Base-by-base conservation (phyloP, 2,888 invertebrate species). In the Tuberolachnus salignus region DNA sequence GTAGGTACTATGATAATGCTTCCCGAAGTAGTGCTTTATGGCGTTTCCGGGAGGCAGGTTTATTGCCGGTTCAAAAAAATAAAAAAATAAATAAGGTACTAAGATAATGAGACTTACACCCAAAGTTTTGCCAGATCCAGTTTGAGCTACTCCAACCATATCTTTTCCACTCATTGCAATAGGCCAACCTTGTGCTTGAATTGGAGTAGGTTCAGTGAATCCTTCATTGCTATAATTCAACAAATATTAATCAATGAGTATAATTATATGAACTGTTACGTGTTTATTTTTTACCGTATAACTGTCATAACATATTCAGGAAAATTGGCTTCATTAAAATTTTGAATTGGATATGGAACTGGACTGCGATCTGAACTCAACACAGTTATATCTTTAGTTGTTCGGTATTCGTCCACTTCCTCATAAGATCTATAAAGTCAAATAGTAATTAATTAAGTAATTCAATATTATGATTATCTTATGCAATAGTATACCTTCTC, bases 131-230 rank as follows among this genome's bases (percentile, higher is more conserved):
- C 95, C 95, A 21, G 94, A 95, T 51, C 95, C 95, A 21, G 95
- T 96, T 85, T 96, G 96, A 70, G 97, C 97, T 83, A 98, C 97
- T 49, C 97, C 97, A 72, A 98, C 97, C 90, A 97, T 90, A 86
- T 97, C 95, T 82, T 94, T 88, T 1, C 97, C 97, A 82, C 94
- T 94, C 82, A 98, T 86, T 13, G 96, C 94, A 83, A 98, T 94
- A 0, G 98, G 97, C 97, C 97, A 97, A 42, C 97, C 96, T 85
- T 96, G 95, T 3, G 95, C 92, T 86, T 98, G 98, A 85, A 98
- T 98, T 16, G 97, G 91, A 9, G 98, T 98, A 0, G 98, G 98
- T 82, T 91, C 89, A 51, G 92, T 91, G 84, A 94, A 95, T 26
- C 95, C 95, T 86, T 92, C 93, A 84, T 91, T 91, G 67, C 91